Evolutionary conservation across 2,888 invertebrate species (phyloP), one percentile per base, ranked within the genome.

Genomic region (Nezara viridula): DNA sequence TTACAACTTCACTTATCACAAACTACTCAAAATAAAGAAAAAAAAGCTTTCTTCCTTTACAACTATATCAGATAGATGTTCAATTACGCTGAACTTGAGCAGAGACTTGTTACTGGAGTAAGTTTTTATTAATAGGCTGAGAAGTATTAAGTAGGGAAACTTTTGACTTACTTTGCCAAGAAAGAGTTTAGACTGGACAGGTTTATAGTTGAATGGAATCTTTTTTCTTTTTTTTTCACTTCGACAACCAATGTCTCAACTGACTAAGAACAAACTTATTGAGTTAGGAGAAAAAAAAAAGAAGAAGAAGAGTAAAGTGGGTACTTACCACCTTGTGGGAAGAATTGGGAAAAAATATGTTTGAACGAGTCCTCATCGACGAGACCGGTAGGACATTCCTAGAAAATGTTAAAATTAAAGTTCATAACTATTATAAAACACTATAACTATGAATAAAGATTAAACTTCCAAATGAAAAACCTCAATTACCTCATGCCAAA

Each of bases 341-440:
- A 98, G 94, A 97, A 97, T 93, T 97, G 97, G 0, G 96, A 95
- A 93, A 97, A 97, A 91, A 98, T 97, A 91, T 96, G 95, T 93
- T 97, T 97, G 94, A 98, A 97, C 4, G 96, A 95, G 89, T 97
- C 97, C 92, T 98, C 97, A 92, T 97, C 97, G 85, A 97, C 97
- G 92, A 97, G 95, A 1, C 97, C 98, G 0, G 96, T 95, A 0
- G 97, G 97, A 92, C 97, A 97, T 92, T 96, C 96, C 96, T 96
- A 94, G 5, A 93, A 93, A 90, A 91, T 91, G 14, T 27, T 60
- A 60, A 60, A 60, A 27, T 60, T 27, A 27, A 27, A 60, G 27
- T 60, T 14, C 19, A 55, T n/a, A 55, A 55, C 55, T 7, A 4
- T n/a, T n/a, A 55, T 10, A n/a, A 55, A 10, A 55, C 1, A n/a